Conservation (phyloP, 2,797 vertebrate genomes). For the Hozukius guyotensis region DNA sequence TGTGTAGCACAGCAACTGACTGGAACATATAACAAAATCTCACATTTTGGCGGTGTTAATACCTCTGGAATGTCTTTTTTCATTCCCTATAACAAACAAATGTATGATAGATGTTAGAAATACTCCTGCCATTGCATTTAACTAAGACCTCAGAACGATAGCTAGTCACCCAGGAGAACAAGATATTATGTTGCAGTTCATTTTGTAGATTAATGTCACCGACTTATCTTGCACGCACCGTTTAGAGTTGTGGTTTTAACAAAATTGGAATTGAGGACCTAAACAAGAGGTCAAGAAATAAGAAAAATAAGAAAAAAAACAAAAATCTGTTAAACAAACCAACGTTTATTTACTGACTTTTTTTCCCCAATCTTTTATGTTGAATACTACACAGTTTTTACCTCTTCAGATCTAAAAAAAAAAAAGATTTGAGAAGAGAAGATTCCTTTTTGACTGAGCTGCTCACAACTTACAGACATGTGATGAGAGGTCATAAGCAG, state of each 20-base stretch:
- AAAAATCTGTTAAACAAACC: not conserved
- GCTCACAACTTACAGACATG: too few species aligned
- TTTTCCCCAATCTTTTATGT: not conserved
- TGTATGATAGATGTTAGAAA: not conserved
- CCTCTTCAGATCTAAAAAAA: not conserved
- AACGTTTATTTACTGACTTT: not conserved
- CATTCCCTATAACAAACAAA: not conserved
- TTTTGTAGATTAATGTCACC: not conserved
- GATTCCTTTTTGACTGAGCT: not conserved
- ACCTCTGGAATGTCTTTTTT: fast-evolving
- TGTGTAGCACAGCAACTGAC: not conserved
- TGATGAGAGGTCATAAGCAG: too few species aligned
- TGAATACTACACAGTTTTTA: not conserved
- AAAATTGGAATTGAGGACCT: not conserved
- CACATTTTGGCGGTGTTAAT: not conserved
- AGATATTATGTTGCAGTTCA: not conserved
- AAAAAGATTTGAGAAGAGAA: not conserved
- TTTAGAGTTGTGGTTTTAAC: not conserved
- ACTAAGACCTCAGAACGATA: not conserved
- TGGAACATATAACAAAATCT: not conserved
- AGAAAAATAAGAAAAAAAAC: too few species aligned
- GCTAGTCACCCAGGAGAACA: not conserved
- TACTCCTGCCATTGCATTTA: not conserved
- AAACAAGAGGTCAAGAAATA: not conserved
- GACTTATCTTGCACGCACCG: not conserved